Percentiles rank a stretch among this genome's conserved stretches.
Conservation (phyloP, 1,140 invertebrate species). For the Mya arenaria region DNA sequence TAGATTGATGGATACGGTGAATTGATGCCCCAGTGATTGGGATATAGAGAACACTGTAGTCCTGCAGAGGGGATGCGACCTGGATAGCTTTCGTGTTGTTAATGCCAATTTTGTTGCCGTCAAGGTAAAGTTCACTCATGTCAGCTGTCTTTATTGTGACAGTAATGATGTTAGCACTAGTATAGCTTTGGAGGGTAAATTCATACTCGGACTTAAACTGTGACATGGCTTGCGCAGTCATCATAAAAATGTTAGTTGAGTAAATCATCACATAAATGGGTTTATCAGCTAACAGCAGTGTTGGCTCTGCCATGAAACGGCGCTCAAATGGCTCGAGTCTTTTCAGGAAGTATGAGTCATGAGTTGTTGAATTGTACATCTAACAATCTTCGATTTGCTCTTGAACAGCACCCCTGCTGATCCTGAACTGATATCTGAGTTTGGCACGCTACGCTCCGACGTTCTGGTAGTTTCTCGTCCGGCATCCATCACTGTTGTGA, state of each 20-base stretch:
- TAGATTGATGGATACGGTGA: background rate
- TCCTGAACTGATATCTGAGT: too few species aligned
- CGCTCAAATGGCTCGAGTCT: background rate
- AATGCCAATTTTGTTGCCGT: background rate
- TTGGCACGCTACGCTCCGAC: too few species aligned
- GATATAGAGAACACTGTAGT: slow-evolving; percentile 1
- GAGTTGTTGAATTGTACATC: background rate
- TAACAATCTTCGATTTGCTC: too few species aligned
- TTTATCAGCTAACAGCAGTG: background rate
- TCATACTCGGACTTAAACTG: slow-evolving; percentile 10
- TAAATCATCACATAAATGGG: slow-evolving; percentile 8
- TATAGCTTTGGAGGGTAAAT: background rate
- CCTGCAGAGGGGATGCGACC: slow-evolving; percentile 1
- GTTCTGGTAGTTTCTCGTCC: too few species aligned
- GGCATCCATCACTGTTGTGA: too few species aligned
- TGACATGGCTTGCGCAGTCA: background rate
- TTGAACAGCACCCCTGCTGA: too few species aligned
- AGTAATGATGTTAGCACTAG: background rate
- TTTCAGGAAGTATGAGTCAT: background rate
- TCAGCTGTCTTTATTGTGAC: slow-evolving; percentile 9
- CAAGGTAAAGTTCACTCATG: background rate
- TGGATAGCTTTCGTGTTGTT: background rate
- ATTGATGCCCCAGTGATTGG: background rate
- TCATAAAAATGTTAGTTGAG: slow-evolving; percentile 1
- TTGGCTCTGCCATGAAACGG: slow-evolving; percentile 11